A percentile compares a stretch with the other conserved stretches of the same genome.
Evolutionary conservation across 2,888 invertebrate species (phyloP).

Genomic region (Heliconius charithonia): DNA sequence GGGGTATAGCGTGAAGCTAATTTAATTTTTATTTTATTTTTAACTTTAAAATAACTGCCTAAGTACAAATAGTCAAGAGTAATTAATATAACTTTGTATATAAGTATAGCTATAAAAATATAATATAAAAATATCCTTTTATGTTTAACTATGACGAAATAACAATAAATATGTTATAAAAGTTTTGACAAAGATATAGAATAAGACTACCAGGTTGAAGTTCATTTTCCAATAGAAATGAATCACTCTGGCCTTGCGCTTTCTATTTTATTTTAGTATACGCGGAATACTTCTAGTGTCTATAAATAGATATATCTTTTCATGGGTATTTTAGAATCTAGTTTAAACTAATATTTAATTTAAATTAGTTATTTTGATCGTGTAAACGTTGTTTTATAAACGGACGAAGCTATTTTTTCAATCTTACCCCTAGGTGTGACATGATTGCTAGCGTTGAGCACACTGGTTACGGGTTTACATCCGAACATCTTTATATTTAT

Average conservation of each 20-base stretch:
- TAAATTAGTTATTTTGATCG: neutral
- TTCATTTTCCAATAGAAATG: conserved; percentile 6
- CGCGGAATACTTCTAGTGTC: neutral
- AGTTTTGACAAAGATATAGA: neutral
- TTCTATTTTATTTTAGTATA: conserved; percentile 6
- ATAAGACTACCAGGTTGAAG: neutral
- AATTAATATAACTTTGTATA: too few species aligned
- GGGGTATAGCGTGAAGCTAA: too few species aligned
- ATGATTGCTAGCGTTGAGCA: neutral
- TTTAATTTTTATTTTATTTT: too few species aligned
- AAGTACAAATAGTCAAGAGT: too few species aligned
- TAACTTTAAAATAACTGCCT: too few species aligned
- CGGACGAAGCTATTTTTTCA: too few species aligned
- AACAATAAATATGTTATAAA: neutral
- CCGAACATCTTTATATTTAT: neutral
- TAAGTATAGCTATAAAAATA: too few species aligned
- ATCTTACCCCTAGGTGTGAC: neutral
- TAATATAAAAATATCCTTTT: neutral
- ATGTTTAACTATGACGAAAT: neutral
- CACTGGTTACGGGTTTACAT: neutral
- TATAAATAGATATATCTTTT: conserved; percentile 6
- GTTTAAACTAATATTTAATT: neutral
- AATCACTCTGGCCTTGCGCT: conserved; percentile 17
- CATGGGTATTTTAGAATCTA: neutral
- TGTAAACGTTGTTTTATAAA: too few species aligned